Conservation (phyloP, 2,888 invertebrate genomes). For the Incurvaria masculella region DNA sequence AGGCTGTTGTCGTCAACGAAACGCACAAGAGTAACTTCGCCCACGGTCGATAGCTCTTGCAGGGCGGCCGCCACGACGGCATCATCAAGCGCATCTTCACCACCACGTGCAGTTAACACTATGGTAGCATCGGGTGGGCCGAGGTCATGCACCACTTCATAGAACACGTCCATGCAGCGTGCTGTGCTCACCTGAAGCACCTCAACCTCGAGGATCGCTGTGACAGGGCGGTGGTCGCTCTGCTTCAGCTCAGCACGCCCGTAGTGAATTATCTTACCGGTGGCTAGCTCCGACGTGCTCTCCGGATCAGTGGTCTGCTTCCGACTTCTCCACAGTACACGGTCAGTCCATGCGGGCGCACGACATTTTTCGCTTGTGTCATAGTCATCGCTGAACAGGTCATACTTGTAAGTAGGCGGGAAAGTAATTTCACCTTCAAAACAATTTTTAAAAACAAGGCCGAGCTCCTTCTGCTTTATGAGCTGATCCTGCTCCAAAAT, state of each 20-base stretch:
- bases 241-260: slow-evolving; percentile 94
- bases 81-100: slow-evolving; percentile 70
- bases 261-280: slow-evolving; percentile 83
- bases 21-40: slow-evolving; percentile 86
- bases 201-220: slow-evolving; percentile 87
- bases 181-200: slow-evolving; percentile 75
- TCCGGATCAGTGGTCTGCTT: slow-evolving; percentile 71
- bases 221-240: slow-evolving; percentile 96
- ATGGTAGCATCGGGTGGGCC: slow-evolving; percentile 97
- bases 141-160: slow-evolving; percentile 78
- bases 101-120: slow-evolving; percentile 59
- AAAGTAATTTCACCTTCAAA: slow-evolving; percentile 90
- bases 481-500: slow-evolving; percentile 89
- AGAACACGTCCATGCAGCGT: slow-evolving; percentile 75
- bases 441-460: slow-evolving; percentile 89
- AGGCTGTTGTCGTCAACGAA: slow-evolving; percentile 81
- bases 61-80: slow-evolving; percentile 75
- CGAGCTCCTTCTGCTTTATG: slow-evolving; percentile 72
- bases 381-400: slow-evolving; percentile 97
- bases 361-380: slow-evolving; percentile 98
- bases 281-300: slow-evolving; percentile 62
- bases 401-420: slow-evolving; percentile 98
- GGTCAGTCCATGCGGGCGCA: slow-evolving; percentile 98
- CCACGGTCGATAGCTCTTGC: slow-evolving; percentile 78
- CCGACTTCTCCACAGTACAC: slow-evolving; percentile 89